These are phyloP conservation scores for Philaethria dido DNA, from an alignment of 2,888 invertebrate genomes.

Conservation along the genomic window DNA sequence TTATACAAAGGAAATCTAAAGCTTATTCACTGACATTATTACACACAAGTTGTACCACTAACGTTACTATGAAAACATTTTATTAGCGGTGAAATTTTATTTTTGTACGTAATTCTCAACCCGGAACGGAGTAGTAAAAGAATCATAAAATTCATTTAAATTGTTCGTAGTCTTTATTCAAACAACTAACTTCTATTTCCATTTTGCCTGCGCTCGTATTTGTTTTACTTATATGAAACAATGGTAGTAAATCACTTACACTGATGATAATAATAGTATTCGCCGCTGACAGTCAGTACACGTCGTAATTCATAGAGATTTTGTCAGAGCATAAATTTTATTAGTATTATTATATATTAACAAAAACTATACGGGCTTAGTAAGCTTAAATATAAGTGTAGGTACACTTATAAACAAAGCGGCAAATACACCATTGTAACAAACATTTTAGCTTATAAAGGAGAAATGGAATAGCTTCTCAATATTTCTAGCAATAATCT, in stretches of 20 bases:
- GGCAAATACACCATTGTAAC: too few relatives aligned
- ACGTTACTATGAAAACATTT: slow-evolving; percentile 9
- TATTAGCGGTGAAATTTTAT: slow-evolving; percentile 15
- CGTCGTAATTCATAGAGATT: slow-evolving; percentile 64
- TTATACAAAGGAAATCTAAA: not conserved
- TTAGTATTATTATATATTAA: slow-evolving; percentile 11
- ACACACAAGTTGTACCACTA: slow-evolving; percentile 2
- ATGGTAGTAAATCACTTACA: slow-evolving; percentile 43
- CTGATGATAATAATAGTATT: slow-evolving; percentile 54
- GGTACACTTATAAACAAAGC: too few relatives aligned
- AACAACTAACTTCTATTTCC: slow-evolving; percentile 24
- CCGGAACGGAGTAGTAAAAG: slow-evolving; percentile 24
- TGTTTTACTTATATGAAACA: slow-evolving; percentile 37
- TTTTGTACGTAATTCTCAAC: slow-evolving; percentile 18
- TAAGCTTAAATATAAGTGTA: not conserved
- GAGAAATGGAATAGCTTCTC: too few relatives aligned
- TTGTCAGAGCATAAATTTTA: slow-evolving; percentile 59
- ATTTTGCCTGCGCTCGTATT: slow-evolving; percentile 23
- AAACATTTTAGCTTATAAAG: too few relatives aligned
- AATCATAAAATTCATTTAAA: slow-evolving; percentile 22
- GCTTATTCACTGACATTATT: not conserved
- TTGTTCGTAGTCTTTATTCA: slow-evolving; percentile 16
- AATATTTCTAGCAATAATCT: too few relatives aligned
- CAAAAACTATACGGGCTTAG: not conserved
- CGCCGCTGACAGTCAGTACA: slow-evolving; percentile 47